Evolutionary conservation across 2,888 invertebrate genomes (phyloP).

Genomic region (Hipparchia semele): DNA sequence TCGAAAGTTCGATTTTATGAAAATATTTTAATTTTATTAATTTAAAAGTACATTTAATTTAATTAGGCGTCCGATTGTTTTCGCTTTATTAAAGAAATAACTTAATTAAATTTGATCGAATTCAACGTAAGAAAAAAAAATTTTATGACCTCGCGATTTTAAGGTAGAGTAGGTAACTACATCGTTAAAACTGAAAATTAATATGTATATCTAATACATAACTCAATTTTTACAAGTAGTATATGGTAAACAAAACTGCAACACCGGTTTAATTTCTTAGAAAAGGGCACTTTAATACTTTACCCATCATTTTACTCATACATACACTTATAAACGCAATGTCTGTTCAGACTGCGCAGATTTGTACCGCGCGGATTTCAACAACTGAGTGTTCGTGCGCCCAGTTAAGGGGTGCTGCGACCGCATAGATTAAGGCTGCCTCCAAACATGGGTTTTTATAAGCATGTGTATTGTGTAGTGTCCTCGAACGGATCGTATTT

Average conservation of each 20-base stretch:
- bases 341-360: too few species aligned
- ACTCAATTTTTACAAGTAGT: neutral
- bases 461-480: too few species aligned
- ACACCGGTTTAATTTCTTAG: neutral
- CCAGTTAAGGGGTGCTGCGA: neutral
- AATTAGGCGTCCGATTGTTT: neutral
- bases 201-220: neutral
- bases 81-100: neutral
- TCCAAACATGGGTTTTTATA: too few species aligned
- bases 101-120: neutral
- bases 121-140: neutral
- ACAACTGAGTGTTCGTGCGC: too few species aligned
- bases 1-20: constrained; percentile 1
- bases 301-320: too few species aligned
- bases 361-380: too few species aligned
- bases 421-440: too few species aligned
- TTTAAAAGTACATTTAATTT: constrained; percentile 1
- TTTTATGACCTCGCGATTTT: neutral
- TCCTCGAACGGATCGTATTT: too few species aligned
- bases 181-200: neutral
- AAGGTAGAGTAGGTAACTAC: neutral
- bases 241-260: constrained; percentile 7
- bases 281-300: too few species aligned
- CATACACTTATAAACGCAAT: too few species aligned
- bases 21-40: neutral